Conservation (phyloP, 1,140 invertebrate species). For the Hylaeus anthracinus region DNA sequence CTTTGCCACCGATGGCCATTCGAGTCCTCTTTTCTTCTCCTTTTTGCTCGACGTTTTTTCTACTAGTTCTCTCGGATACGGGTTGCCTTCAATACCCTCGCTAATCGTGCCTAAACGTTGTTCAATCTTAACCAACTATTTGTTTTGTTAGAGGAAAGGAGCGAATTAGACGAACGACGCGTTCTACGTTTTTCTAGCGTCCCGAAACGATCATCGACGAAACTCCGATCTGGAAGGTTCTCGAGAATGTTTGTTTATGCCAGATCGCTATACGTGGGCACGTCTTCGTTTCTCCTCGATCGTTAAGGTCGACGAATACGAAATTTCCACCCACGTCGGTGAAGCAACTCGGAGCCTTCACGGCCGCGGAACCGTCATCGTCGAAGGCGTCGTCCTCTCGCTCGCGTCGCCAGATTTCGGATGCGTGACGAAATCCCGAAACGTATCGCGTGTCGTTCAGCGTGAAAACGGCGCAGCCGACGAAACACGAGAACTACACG, state of each 20-base stretch:
- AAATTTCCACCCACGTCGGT: conserved; percentile 36
- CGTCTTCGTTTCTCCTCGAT: conserved; percentile 24
- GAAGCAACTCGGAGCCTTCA: not conserved
- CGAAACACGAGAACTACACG: not conserved
- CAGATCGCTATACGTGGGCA: conserved; percentile 29
- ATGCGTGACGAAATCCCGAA: conserved; percentile 7
- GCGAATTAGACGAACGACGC: too few species aligned
- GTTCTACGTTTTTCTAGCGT: not conserved
- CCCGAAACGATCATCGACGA: not conserved
- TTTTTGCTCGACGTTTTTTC: not conserved
- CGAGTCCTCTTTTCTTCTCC: not conserved
- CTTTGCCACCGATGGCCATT: not conserved
- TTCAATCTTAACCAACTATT: too few species aligned
- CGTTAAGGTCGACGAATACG: conserved; percentile 39
- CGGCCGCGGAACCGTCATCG: not conserved
- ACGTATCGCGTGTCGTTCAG: not conserved
- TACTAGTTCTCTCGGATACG: not conserved
- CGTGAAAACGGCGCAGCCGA: not conserved
- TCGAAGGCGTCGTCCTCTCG: not conserved
- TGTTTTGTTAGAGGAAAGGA: too few species aligned
- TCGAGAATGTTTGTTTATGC: conserved; percentile 9
- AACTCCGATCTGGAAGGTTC: not conserved
- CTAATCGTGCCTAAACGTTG: too few species aligned
- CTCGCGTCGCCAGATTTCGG: not conserved
- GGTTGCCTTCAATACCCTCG: not conserved